phyloP scores from a whole-genome alignment of 2,888 invertebrate species.

The Yponomeuta plumbellus region DNA sequence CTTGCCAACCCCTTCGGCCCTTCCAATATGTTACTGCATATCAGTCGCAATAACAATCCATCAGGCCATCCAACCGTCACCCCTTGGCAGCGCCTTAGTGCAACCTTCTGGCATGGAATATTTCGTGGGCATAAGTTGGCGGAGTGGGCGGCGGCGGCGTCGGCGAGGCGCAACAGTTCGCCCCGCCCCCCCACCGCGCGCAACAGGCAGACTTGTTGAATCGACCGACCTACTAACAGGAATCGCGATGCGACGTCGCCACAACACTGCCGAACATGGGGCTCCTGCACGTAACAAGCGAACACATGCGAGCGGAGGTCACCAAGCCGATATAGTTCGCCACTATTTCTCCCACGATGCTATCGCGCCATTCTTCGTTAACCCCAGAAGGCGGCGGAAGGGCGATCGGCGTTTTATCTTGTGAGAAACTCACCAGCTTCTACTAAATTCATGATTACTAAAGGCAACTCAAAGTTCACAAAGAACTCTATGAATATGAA shows the following conservation, averaged over 20 bases:
- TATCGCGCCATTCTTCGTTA: too few species aligned
- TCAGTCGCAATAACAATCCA: too few species aligned
- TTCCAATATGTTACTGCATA: too few species aligned
- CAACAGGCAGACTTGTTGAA: constrained; percentile 72
- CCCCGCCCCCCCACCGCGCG: constrained; percentile 44
- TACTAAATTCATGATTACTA: too few species aligned
- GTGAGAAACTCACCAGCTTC: too few species aligned
- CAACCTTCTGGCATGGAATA: neutral
- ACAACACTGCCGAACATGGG: constrained; percentile 15
- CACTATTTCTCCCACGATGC: too few species aligned
- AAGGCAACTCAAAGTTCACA: too few species aligned
- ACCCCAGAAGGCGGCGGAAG: too few species aligned
- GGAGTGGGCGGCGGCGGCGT: constrained; percentile 61
- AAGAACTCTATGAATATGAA: too few species aligned
- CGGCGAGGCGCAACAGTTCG: constrained; percentile 71
- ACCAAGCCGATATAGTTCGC: neutral
- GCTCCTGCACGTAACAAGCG: neutral
- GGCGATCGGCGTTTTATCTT: too few species aligned
- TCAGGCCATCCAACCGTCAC: too few species aligned
- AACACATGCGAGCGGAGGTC: neutral
- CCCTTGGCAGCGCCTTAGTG: neutral
- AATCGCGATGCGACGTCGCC: constrained; percentile 22
- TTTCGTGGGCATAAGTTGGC: neutral
- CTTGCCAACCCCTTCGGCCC: too few species aligned
- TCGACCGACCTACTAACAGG: constrained; percentile 74